Base-by-base conservation (phyloP, 2,113 vertebrate species). In the Perca flavescens region DNA sequence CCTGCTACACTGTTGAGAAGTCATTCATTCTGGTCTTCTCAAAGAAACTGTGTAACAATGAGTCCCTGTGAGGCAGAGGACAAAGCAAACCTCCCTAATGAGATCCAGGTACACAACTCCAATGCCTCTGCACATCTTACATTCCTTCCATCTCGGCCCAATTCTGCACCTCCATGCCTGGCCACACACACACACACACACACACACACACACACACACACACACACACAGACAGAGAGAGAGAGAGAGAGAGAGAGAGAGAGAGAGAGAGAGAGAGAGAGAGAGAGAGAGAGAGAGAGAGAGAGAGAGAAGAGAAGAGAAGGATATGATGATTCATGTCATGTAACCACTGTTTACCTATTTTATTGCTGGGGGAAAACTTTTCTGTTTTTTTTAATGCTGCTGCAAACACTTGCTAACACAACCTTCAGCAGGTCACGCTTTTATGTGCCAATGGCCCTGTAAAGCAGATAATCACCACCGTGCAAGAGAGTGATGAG, bases 381-480 rank as follows among this genome's bases (percentile, higher is more conserved):
- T 84, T 83, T 69, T 64, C 56, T 75, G 74, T 70, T 72, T 84
- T 85, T 92, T 92, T 74, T 40, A 40, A 85, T 81, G 88, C 77
- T 63, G 77, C 61, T 79, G 71, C 58, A 78, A 87, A 89, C 82
- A 85, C 82, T 46, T 84, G 50, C 74, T 86, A 67, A 62, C 16
- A 63, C 81, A 73, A 67, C 58, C 84, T 87, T 81, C 67, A 83
- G 86, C 74, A 43, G 52, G 86, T 80, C 88, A 86, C 19, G 53
- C 70, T 88, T 86, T 88, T 91, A 89, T 86, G 88, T 89, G 86
- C 80, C 89, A 70, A 69, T 86, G 80, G 80, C 85, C 77, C 77
- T 72, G 89, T 88, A 84, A 89, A 92, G 84, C 91, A 90, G 87
- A 89, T 91, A 91, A 92, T 93, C 90, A 87, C 83, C 69, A 69